Evolutionary conservation across 2,113 vertebrate species (phyloP).

Genomic region (Trematomus loennbergii): DNA sequence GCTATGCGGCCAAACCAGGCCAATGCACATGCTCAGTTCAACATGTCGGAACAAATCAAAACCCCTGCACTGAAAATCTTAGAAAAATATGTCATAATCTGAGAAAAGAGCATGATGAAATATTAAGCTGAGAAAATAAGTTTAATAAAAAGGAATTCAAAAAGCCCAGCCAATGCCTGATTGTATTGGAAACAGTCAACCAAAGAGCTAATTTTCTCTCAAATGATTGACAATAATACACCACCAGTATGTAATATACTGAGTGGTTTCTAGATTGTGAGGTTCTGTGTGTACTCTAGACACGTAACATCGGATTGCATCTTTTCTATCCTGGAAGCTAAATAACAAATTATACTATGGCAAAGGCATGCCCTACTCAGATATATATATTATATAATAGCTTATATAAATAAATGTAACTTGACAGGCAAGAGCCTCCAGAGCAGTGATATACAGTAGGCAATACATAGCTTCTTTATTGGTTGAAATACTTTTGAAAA

Average conservation of each 20-base stretch:
- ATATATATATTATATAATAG: too few relatives aligned
- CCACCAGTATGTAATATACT: too few relatives aligned
- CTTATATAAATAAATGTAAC: background rate
- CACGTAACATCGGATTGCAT: background rate
- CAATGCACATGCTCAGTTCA: background rate
- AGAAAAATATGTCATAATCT: background rate
- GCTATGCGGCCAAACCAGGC: background rate
- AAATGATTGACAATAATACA: background rate
- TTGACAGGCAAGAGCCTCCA: background rate
- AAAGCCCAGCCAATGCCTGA: background rate
- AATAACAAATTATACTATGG: too few relatives aligned
- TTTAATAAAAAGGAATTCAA: background rate
- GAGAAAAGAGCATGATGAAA: background rate
- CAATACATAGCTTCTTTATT: background rate
- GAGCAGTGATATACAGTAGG: background rate
- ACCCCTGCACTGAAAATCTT: background rate
- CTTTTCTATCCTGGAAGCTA: background rate
- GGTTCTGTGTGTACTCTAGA: background rate
- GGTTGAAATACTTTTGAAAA: constrained; percentile 9
- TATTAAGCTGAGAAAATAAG: background rate
- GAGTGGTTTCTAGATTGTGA: background rate
- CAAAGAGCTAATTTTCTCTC: background rate
- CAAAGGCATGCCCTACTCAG: too few relatives aligned
- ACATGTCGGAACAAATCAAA: background rate
- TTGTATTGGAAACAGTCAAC: background rate